phyloP scores from a whole-genome alignment of 1,140 invertebrate genomes.

The Chlorops oryzae region DNA sequence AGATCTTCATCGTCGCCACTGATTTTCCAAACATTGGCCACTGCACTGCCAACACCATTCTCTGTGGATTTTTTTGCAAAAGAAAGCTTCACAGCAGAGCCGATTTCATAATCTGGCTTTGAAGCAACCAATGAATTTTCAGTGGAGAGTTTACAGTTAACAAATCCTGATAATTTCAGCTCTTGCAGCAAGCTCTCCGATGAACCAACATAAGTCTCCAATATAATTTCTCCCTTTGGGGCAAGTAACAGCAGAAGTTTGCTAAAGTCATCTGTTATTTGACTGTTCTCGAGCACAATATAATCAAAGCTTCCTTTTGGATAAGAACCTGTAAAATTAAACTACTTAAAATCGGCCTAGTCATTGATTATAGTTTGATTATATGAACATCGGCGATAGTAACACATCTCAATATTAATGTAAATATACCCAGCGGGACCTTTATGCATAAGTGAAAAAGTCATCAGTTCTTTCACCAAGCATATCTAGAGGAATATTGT shows the following conservation, averaged over 20 bases:
- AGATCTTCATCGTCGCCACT: constrained; percentile 66
- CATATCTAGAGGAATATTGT: too few relatives aligned
- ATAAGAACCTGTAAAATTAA: constrained; percentile 51
- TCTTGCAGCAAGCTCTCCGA: constrained; percentile 45
- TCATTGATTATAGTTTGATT: too few relatives aligned
- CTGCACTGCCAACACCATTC: too few relatives aligned
- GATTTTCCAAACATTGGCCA: constrained; percentile 49
- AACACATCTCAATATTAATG: too few relatives aligned
- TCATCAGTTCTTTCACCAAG: too few relatives aligned
- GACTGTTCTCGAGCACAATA: constrained; percentile 53
- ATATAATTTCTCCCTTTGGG: constrained; percentile 53
- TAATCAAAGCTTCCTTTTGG: constrained; percentile 54
- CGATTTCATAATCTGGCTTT: constrained; percentile 64
- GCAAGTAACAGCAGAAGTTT: constrained; percentile 55
- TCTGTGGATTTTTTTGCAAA: constrained; percentile 38
- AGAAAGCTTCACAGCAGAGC: constrained; percentile 52
- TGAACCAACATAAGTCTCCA: constrained; percentile 46
- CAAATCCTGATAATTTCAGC: constrained; percentile 61
- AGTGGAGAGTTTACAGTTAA: constrained; percentile 50
- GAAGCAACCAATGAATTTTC: constrained; percentile 49
- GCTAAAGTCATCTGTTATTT: constrained; percentile 51
- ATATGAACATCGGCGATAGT: too few relatives aligned
- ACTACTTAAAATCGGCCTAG: too few relatives aligned
- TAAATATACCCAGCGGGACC: too few relatives aligned
- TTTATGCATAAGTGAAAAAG: too few relatives aligned